Conservation (phyloP, 2,888 invertebrate genomes). For the Calephelis perditalis region DNA sequence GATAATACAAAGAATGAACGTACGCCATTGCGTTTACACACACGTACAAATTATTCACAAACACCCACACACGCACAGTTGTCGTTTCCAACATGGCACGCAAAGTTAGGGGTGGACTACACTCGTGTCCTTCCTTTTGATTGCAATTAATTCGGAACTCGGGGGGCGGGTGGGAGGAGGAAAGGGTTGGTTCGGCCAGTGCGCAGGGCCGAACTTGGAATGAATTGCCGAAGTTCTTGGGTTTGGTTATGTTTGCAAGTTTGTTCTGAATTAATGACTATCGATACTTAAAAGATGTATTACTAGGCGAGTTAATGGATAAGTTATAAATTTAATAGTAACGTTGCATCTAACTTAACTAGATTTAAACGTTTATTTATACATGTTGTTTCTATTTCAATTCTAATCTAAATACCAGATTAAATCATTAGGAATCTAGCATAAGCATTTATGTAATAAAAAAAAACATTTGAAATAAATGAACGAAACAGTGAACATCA, state of each 20-base stretch:
- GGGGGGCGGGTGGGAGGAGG: constrained; percentile 36
- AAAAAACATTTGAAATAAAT: too few species aligned
- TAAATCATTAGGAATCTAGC: too few species aligned
- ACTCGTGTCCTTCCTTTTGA: constrained; percentile 78
- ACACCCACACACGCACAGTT: constrained; percentile 44
- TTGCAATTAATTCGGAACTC: constrained; percentile 76
- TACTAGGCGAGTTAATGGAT: constrained; percentile 8
- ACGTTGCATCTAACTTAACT: constrained; percentile 23
- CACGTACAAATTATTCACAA: constrained; percentile 36
- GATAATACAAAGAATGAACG: constrained; percentile 24
- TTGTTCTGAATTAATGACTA: constrained; percentile 29
- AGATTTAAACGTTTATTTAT: constrained; percentile 27
- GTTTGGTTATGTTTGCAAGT: constrained; percentile 47
- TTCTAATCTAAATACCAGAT: too few species aligned
- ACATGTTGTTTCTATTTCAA: background rate
- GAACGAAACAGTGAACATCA: too few species aligned
- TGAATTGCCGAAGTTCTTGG: constrained; percentile 50
- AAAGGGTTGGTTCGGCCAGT: constrained; percentile 61
- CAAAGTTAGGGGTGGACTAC: constrained; percentile 73
- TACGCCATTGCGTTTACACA: constrained; percentile 34
- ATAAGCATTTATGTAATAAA: too few species aligned
- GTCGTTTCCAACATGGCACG: constrained; percentile 62
- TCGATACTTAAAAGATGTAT: constrained; percentile 13
- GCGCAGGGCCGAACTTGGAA: constrained; percentile 67
- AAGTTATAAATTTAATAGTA: constrained; percentile 14